Percentiles rank a stretch among this genome's conserved stretches.
Conservation (phyloP, 2,888 invertebrate genomes). For the Tholera decimalis region DNA sequence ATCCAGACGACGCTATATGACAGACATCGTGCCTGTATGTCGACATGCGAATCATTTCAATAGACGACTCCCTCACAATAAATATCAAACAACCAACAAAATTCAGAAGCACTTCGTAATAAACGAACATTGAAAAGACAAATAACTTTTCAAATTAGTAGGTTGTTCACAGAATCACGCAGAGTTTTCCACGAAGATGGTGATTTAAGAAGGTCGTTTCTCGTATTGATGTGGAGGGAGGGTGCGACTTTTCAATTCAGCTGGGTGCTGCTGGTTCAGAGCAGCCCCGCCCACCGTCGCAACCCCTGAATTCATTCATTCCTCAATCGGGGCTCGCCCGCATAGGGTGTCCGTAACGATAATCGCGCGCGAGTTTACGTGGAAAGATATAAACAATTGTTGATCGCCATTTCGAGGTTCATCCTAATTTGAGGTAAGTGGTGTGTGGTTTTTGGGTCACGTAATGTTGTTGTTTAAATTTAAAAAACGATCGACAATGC, state of each 20-base stretch:
- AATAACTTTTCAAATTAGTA: constrained; percentile 53
- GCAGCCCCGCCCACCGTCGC: constrained; percentile 84
- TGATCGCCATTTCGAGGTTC: constrained; percentile 57
- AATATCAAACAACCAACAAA: constrained; percentile 64
- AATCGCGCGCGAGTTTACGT: constrained; percentile 74
- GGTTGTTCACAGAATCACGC: constrained; percentile 71
- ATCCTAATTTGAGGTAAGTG: constrained; percentile 56
- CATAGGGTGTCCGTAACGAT: constrained; percentile 67
- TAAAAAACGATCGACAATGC: neutral
- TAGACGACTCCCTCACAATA: constrained; percentile 64
- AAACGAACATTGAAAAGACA: constrained; percentile 23
- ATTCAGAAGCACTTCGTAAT: constrained; percentile 50
- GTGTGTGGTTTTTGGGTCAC: constrained; percentile 8
- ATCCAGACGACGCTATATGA: constrained; percentile 34
- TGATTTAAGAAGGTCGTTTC: constrained; percentile 60
- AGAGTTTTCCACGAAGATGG: constrained; percentile 79
- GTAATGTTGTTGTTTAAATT: constrained; percentile 23
- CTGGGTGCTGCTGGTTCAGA: constrained; percentile 68
- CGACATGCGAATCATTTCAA: constrained; percentile 70
- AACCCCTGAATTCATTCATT: constrained; percentile 88
- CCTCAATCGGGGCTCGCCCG: constrained; percentile 72
- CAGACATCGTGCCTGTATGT: constrained; percentile 59
- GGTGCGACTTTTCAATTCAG: constrained; percentile 68
- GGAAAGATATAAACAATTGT: constrained; percentile 78
- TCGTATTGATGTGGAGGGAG: constrained; percentile 30